Evolutionary conservation across 2,888 invertebrate genomes (phyloP), one percentile per base, ranked within the genome.

Genomic region (Druceiella hillmani): DNA sequence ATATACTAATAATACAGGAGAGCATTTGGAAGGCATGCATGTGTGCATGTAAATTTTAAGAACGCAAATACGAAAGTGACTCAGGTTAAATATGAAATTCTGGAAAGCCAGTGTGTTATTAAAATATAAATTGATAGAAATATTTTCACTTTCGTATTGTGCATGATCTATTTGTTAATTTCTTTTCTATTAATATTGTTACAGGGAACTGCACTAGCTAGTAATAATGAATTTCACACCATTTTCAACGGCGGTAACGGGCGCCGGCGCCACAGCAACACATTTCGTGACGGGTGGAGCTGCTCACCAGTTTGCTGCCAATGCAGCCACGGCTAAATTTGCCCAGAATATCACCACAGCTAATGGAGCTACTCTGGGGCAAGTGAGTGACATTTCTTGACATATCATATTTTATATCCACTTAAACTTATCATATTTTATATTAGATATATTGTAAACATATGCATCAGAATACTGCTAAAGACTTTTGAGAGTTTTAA

Each of bases 181-280:
- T 29, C 13, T 3, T 3, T n/a, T n/a, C n/a, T n/a, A 20, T 37
- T 12, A 13, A 33, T 12, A 9, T 35, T 11, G 13, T 30, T 36
- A 12, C 30, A 29, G 26, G n/a, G 15, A 17, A 6, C 12, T 12
- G n/a, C n/a, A n/a, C 4, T 25, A n/a, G 48, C 67, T 65, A 38
- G 47, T 57, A 15, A 74, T 71, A 47, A 87, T 87, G 87, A 87
- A 87, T 68, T 87, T 86, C 60, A 78, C 83, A 44, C 79, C 84
- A 44, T 86, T 85, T 59, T 60, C 65, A 14, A 55, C 9, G 68
- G 74, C 55, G 61, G 75, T 61, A 62, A 79, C 58, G 45, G 70
- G 75, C 27, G 73, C 76, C 28, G 72, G 76, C 17, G 55, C 79
- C 50, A 78, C 82, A 17, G 66, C 67, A 27, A 61, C 68, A 9